These are phyloP conservation scores for Cotesia vestalis DNA, from an alignment of 1,140 invertebrate species.

Conservation along the genomic window DNA sequence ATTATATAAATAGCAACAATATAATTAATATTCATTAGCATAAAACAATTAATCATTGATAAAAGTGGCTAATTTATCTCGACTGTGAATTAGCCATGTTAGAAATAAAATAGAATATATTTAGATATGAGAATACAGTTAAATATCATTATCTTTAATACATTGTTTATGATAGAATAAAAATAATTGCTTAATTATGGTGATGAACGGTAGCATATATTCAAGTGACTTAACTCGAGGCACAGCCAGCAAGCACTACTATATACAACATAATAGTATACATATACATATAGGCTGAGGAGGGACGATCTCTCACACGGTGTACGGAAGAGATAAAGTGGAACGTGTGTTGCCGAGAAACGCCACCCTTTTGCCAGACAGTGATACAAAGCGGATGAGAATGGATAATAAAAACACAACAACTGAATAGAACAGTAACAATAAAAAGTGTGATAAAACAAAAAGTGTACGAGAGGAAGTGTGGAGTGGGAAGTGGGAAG, in stretches of 20 bases:
- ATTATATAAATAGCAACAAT: no score
- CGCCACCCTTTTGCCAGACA: background rate
- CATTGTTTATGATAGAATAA: slow-evolving; percentile 13
- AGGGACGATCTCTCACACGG: background rate
- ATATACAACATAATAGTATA: no score
- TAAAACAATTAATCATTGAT: no score
- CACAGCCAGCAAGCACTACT: no score
- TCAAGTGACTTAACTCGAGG: background rate
- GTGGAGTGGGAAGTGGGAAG: background rate
- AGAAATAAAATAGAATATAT: no score
- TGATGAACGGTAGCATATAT: background rate
- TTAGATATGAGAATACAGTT: no score
- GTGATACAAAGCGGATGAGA: slow-evolving; percentile 7
- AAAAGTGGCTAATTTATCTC: no score
- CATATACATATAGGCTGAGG: no score
- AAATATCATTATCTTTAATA: no score
- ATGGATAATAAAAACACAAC: background rate
- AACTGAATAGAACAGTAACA: no score
- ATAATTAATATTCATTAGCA: no score
- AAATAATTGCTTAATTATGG: slow-evolving; percentile 27
- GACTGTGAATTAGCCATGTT: no score
- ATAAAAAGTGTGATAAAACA: slow-evolving; percentile 7
- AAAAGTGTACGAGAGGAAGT: background rate
- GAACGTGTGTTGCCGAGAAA: slow-evolving; percentile 13
- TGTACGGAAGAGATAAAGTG: slow-evolving; percentile 12